Base-by-base conservation (phyloP, 2,888 invertebrate species). In the Blastobasis lacticolella region DNA sequence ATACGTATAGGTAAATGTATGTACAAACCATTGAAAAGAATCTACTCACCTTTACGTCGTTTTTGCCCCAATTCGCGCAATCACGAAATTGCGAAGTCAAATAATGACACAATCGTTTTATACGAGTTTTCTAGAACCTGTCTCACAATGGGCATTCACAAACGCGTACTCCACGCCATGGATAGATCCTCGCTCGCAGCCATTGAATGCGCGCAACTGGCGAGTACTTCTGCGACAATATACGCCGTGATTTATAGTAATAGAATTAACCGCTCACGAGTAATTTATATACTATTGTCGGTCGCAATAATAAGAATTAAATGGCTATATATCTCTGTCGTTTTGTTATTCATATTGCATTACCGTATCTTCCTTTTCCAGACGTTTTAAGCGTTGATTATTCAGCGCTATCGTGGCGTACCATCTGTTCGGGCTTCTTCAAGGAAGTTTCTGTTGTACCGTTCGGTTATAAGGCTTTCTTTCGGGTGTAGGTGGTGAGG, bases 331-430 rank as follows among this genome's bases (percentile, higher is more conserved):
- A 80, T 84, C 83, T 83, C 76, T 78, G 81, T 84, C 84, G 82
- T 83, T 86, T 87, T 85, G 82, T 83, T 88, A 88, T 88, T 87
- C 87, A 87, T 87, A 86, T 85, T 79, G 81, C 82, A 82, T 87
- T 87, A 83, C 82, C 78, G 83, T 86, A 87, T 88, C 86, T 86
- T 87, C 84, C 86, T 82, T 85, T 86, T 85, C 84, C 81, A 85
- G 86, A 84, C 85, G 83, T 86, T 87, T 83, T 83, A 86, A 86
- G 84, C 84, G 87, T 87, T 88, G 88, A 87, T 88, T 88, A 88
- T 88, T 86, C 86, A 83, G 81, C 79, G 79, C 75, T 86, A 87
- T 87, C 86, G 70, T 67, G 62, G 66, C 67, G 73, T 73, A 78
- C 80, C 88, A 87, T 88, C 88, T 88, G 86, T 69, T 73, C 57